These are phyloP conservation scores for Channa argus DNA, from an alignment of 2,113 vertebrate genomes.

Conservation along the genomic window DNA sequence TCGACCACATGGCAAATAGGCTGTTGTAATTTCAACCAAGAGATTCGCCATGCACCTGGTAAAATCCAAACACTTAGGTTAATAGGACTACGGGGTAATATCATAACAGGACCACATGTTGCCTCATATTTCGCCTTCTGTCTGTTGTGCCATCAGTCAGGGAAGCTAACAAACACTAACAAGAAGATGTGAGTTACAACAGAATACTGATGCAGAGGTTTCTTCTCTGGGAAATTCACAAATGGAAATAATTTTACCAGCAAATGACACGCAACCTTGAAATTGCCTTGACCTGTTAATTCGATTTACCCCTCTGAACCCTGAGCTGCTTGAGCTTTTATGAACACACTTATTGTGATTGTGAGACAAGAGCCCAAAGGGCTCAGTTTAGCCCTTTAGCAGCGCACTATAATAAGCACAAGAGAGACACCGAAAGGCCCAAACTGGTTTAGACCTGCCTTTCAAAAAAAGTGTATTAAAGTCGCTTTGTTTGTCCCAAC, in stretches of 20 bases:
- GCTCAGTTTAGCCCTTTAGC: not conserved
- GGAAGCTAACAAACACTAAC: not conserved
- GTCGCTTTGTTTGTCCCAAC: too few relatives aligned
- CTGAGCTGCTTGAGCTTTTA: not conserved
- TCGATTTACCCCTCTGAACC: constrained; percentile 2
- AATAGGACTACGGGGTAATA: constrained; percentile 59
- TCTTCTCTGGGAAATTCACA: not conserved
- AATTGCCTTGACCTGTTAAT: constrained; percentile 15
- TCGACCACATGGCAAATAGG: constrained; percentile 69
- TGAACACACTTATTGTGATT: not conserved
- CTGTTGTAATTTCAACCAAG: constrained; percentile 57
- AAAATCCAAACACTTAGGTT: constrained; percentile 58
- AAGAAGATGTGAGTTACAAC: not conserved
- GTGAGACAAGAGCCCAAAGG: not conserved
- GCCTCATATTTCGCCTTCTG: constrained; percentile 6
- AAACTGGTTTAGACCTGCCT: not conserved
- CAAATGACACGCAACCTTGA: constrained; percentile 1
- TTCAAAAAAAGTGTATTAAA: not conserved
- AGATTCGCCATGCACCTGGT: constrained; percentile 63
- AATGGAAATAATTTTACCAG: constrained; percentile 17
- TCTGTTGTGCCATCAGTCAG: constrained; percentile 12
- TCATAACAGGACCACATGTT: constrained; percentile 58
- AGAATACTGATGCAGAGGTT: not conserved
- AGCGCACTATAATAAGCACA: not conserved
- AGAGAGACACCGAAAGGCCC: not conserved